phyloP scores from a whole-genome alignment of 2,888 invertebrate species.

The Lycocerus yunnanus region DNA sequence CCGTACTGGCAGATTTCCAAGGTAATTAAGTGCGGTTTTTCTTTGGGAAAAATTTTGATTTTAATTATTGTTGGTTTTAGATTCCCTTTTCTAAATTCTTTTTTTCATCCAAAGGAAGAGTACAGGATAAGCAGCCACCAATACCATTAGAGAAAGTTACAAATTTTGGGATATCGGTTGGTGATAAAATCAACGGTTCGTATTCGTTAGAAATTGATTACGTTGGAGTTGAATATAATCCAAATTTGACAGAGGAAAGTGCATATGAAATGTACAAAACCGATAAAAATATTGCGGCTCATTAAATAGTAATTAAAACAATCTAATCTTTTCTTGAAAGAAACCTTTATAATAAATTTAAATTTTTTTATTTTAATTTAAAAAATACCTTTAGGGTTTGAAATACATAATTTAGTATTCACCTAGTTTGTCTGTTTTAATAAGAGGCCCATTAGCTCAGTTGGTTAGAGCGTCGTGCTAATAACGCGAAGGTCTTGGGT shows the following conservation, averaged over 20 bases:
- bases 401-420: too few relatives aligned
- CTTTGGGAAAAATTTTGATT: not conserved
- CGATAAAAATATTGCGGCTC: slow-evolving; percentile 67
- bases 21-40: slow-evolving; percentile 57
- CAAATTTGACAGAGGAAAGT: slow-evolving; percentile 77
- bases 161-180: slow-evolving; percentile 81
- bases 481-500: slow-evolving; percentile 78
- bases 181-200: slow-evolving; percentile 79
- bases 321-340: not conserved
- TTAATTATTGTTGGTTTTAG: slow-evolving; percentile 61
- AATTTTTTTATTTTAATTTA: too few relatives aligned
- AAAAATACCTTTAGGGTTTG: too few relatives aligned
- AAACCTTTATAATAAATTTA: too few relatives aligned
- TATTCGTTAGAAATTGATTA: slow-evolving; percentile 93
- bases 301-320: slow-evolving; percentile 51
- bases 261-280: slow-evolving; percentile 94
- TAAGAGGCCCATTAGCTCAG: slow-evolving; percentile 72
- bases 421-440: too few relatives aligned
- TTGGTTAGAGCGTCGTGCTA: slow-evolving; percentile 79
- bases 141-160: slow-evolving; percentile 67
- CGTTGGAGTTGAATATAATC: slow-evolving; percentile 84
- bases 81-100: slow-evolving; percentile 95
- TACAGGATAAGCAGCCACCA: slow-evolving; percentile 80
- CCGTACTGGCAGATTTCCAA: slow-evolving; percentile 96
- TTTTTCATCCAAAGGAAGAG: slow-evolving; percentile 77